These are phyloP conservation scores for Rhinogobio ventralis DNA, from an alignment of 2,797 vertebrate species.

Conservation along the genomic window DNA sequence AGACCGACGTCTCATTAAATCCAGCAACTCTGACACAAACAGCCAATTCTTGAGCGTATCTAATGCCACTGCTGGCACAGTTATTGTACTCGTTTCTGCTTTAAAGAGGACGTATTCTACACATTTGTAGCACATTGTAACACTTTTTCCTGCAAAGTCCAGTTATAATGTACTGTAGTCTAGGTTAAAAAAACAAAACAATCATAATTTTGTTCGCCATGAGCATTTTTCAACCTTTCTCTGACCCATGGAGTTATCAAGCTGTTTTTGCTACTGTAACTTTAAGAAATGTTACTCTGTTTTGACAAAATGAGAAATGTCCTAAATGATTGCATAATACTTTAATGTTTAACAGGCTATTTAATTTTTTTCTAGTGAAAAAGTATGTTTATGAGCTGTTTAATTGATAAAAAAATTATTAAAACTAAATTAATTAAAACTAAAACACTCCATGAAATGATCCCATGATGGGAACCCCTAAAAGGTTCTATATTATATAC, in stretches of 20 bases:
- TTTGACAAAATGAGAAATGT: no score
- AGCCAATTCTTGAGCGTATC: neutral
- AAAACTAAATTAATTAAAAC: no score
- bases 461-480: no score
- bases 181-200: neutral
- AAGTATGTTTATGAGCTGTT: no score
- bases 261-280: neutral
- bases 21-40: constrained; percentile 35
- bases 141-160: neutral
- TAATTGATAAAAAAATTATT: no score
- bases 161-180: neutral
- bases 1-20: constrained; percentile 37
- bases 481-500: no score
- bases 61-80: constrained; percentile 14
- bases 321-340: no score
- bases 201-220: neutral
- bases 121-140: neutral
- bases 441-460: no score
- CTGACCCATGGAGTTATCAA: constrained; percentile 1
- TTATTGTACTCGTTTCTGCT: constrained; percentile 22
- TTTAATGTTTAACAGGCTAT: no score
- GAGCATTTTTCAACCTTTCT: neutral
- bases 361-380: no score
- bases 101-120: neutral
- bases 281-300: no score